Conservation (phyloP, 1,140 invertebrate genomes). For the Trialeurodes vaporariorum region DNA sequence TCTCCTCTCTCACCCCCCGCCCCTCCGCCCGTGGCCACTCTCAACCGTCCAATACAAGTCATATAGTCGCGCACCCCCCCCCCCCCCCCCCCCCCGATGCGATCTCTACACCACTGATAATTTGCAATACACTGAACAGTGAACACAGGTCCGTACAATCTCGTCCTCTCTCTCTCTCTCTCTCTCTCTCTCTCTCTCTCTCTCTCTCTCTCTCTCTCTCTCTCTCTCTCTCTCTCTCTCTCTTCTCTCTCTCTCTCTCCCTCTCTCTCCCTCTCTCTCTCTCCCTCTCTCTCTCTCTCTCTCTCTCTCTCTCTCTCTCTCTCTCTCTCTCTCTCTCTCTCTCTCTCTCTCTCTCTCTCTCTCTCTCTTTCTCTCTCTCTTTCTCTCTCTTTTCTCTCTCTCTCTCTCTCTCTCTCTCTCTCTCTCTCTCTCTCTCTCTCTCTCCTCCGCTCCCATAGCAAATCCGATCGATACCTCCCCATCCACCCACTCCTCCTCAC, state of each 20-base stretch:
- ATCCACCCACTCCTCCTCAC: slow-evolving; percentile 3
- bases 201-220: slow-evolving; percentile 6
- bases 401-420: neutral
- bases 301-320: too few species aligned
- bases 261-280: too few species aligned
- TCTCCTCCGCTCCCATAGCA: too few species aligned
- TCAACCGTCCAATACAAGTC: neutral
- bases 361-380: neutral
- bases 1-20: neutral
- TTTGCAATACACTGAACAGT: slow-evolving; percentile 14
- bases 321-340: too few species aligned
- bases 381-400: slow-evolving; percentile 1
- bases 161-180: too few species aligned
- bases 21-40: neutral
- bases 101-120: slow-evolving; percentile 12
- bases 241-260: neutral
- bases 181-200: too few species aligned
- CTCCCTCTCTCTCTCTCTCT: too few species aligned
- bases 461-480: neutral
- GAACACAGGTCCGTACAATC: too few species aligned
- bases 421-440: slow-evolving; percentile 8
- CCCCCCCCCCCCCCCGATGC: slow-evolving; percentile 2
- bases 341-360: neutral
- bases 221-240: neutral
- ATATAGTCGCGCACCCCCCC: slow-evolving; percentile 11